A percentile compares a stretch with the other conserved stretches of the same genome.
Evolutionary conservation across 2,113 vertebrate species (phyloP).

Genomic region (Hiodon tergisus): DNA sequence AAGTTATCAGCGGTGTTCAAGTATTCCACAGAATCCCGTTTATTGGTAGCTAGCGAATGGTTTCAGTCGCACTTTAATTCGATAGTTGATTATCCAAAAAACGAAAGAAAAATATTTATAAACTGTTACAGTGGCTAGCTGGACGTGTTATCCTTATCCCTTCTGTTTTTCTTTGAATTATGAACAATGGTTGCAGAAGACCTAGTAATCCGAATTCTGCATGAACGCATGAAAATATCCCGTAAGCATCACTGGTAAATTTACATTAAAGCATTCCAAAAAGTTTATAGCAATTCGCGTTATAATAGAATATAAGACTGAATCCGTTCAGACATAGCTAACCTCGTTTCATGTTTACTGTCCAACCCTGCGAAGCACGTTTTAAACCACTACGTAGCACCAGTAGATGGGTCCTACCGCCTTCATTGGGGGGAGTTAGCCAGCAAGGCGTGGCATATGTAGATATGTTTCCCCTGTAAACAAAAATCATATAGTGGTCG

Average conservation of each 20-base stretch:
- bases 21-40: not conserved
- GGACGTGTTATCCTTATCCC: not conserved
- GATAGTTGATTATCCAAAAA: not conserved
- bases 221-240: too few species aligned
- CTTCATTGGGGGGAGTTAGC: slow-evolving; percentile 33
- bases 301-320: too few species aligned
- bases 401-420: slow-evolving; percentile 10
- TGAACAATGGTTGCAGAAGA: not conserved
- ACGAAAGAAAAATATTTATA: not conserved
- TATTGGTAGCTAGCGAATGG: too few species aligned
- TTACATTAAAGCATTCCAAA: not conserved
- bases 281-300: not conserved
- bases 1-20: not conserved
- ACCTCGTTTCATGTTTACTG: slow-evolving; percentile 30
- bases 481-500: too few species aligned
- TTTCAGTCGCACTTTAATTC: not conserved
- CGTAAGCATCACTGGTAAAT: not conserved
- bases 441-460: slow-evolving; percentile 29
- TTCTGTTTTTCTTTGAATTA: not conserved
- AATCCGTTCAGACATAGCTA: too few species aligned
- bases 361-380: slow-evolving; percentile 16
- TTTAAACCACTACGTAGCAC: not conserved
- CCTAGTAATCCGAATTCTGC: not conserved
- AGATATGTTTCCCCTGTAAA: slow-evolving; percentile 1
- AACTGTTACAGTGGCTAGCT: not conserved